Evolutionary conservation across 2,113 vertebrate genomes (phyloP).

Genomic region (Erpornis zantholeuca): DNA sequence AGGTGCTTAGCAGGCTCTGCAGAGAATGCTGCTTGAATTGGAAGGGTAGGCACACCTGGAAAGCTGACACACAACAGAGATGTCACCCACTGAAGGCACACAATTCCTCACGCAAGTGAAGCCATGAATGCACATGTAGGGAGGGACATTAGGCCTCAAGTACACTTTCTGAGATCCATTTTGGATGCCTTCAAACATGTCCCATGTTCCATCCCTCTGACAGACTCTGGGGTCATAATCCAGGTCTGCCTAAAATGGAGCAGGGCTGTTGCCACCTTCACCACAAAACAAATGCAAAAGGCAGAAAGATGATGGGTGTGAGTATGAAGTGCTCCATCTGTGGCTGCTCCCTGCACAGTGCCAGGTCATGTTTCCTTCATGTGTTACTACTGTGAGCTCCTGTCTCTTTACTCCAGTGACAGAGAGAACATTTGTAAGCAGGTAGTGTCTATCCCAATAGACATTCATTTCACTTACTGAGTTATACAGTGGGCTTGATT

Average conservation of each 20-base stretch:
- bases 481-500: neutral
- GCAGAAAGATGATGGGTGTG: neutral
- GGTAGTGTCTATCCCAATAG: neutral
- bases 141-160: neutral
- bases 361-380: neutral
- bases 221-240: neutral
- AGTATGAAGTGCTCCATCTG: neutral
- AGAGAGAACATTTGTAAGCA: neutral
- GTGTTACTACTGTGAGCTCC: neutral
- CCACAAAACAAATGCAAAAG: neutral
- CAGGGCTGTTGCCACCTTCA: neutral
- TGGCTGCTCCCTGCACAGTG: neutral
- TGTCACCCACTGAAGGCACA: neutral
- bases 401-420: neutral
- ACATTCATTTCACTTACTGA: neutral
- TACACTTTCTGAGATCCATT: neutral
- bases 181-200: rapidly evolving
- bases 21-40: neutral
- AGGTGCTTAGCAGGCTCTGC: neutral
- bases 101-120: rapidly evolving
- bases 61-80: neutral
- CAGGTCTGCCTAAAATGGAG: neutral
- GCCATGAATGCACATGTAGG: rapidly evolving
- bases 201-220: rapidly evolving
- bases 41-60: neutral